phyloP scores from a whole-genome alignment of 2,888 invertebrate genomes.

The Eupithecia subumbrata region DNA sequence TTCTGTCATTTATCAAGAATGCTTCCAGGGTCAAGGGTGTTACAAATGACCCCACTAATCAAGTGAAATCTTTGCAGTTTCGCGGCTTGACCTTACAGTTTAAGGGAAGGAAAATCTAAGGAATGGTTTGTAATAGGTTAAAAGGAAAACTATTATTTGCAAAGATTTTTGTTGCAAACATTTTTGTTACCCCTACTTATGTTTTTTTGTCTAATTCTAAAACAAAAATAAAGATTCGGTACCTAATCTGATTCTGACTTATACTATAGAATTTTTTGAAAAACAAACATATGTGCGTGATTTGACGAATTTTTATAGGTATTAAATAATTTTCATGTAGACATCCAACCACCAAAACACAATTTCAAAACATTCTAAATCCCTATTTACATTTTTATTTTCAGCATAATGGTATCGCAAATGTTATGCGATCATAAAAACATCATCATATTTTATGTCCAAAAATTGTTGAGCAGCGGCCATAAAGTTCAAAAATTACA shows the following conservation, averaged over 20 bases:
- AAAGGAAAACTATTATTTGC: neutral
- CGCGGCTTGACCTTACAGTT: slow-evolving; percentile 8
- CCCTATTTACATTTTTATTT: neutral
- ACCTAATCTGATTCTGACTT: neutral
- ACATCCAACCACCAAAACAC: no score
- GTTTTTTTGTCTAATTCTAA: neutral
- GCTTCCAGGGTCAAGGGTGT: slow-evolving; percentile 48
- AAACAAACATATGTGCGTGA: neutral
- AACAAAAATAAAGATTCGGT: neutral
- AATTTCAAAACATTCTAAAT: neutral
- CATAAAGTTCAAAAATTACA: slow-evolving; percentile 25
- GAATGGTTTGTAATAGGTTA: neutral
- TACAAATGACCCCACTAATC: slow-evolving; percentile 63
- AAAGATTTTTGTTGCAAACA: neutral
- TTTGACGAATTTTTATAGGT: neutral
- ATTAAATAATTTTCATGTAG: no score
- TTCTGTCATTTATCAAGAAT: slow-evolving; percentile 51
- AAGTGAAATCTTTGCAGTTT: slow-evolving; percentile 43
- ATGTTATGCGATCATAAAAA: slow-evolving; percentile 7
- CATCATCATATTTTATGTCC: slow-evolving; percentile 3
- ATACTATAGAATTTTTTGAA: neutral
- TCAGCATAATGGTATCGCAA: neutral
- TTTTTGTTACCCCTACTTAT: neutral
- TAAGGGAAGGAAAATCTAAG: slow-evolving; percentile 8
- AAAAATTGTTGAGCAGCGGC: slow-evolving; percentile 13